Base-by-base conservation (phyloP, 2,113 vertebrate genomes). In the Pollimyrus isidori region DNA sequence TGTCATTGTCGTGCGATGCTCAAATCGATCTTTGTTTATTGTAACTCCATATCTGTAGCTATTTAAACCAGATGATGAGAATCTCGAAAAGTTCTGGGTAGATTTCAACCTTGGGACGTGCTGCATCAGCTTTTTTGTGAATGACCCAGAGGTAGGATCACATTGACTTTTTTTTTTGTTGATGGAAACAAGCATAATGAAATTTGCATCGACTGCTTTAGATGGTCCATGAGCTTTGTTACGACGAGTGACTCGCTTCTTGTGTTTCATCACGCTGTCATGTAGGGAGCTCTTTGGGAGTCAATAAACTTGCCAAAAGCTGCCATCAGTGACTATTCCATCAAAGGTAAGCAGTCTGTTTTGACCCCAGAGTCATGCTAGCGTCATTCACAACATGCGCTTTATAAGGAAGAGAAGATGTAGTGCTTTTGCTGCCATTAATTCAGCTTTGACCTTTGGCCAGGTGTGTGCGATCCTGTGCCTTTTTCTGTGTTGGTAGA, bases 11-110 rank as follows among this genome's bases (percentile, higher is more conserved):
- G 6, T 39, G 1, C 17, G 73, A 80, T 42, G 35, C 35, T 80
- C 4, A 42, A 42, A 80, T 39, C 15, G 76, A 48, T 62, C 7
- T 86, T 26, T 7, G 45, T 52, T 84, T 17, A 49, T 87, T 65
- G 39, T 42, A 45, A 9, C 23, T 69, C 65, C 82, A 62, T 35
- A 46, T 88, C 50, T 88, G 4, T 91, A 99, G 98, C 93, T 98
- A 89, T 96, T 94, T 90, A 96, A 95, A 88, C 98, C 98, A 0
- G 91, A 94, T 0, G 97, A 98, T 19, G 97, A 97, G 26, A 97
- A 97, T 45, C 92, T 98, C 89, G 96, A 98, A 7, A 88, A 96
- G 58, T 99, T 98, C 92, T 99, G 98, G 98, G 95, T 99, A 0
- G 98, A 99, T 89, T 99, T 99, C 89, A 99, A 99, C 0, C 1